Evolutionary conservation across 2,113 vertebrate genomes (phyloP), one percentile per base, ranked within the genome.

Genomic region (Rhinoptilus africanus): DNA sequence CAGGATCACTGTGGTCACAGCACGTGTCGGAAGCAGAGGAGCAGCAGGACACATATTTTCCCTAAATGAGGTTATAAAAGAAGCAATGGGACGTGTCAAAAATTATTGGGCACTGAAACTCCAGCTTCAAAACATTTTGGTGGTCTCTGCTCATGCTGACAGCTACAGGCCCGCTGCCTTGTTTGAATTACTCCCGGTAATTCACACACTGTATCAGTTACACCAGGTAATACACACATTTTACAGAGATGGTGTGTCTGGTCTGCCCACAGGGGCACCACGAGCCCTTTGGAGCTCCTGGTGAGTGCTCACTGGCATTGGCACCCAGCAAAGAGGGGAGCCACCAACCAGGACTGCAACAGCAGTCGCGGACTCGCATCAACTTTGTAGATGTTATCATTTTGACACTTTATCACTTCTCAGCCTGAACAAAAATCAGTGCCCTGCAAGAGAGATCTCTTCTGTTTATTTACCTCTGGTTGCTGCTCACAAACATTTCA

Each of bases 1-100:
- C 35, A 92, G 71, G 28, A 81, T n/a, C 0, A 0, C 2, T 76
- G 63, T 30, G 27, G 48, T 30, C 30, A 4, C 14, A 26, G 43
- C 53, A 48, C 3, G 4, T 8, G 20, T 19, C 43, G 76, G 22
- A 89, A 57, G 57, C 37, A 79, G 48, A 66, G 53, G n/a, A 92
- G 24, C 1, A 7, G 14, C 41, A 68, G 62, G 57, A n/a, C n/a
- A n/a, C 10, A 6, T 12, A 19, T 69, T 80, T 88, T 47, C 59
- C 71, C n/a, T 57, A 28, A 64, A 76, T 27, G 27, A 94, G 23
- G 41, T 69, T 66, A 51, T 67, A 77, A 71, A 60, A 68, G 35
- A 32, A 88, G 63, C 22, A 69, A 26, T 39, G 50, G 47, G 59
- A 50, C 28, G 37, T 53, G 27, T 57, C 54, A 66, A 53, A 94